Evolutionary conservation across 1,140 invertebrate species (phyloP), one percentile per base, ranked within the genome.

Genomic region (Drosophila sp.): DNA sequence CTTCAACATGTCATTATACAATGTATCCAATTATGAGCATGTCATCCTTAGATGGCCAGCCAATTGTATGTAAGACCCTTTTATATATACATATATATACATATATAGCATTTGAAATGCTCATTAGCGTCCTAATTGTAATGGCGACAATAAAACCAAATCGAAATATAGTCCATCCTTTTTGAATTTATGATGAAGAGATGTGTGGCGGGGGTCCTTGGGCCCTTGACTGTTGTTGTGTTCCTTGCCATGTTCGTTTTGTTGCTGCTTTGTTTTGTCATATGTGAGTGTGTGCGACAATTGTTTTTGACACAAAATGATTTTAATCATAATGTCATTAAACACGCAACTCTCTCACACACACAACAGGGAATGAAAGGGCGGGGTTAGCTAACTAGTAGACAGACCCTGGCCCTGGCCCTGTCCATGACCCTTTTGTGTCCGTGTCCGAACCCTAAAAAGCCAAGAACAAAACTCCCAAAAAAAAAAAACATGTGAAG

Each of bases 291-390:
- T 70, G 77, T 72, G 74, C 61, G 76, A 83, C 83, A 86, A 86
- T 86, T 86, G 83, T 79, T 82, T 86, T 86, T 86, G 82, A 86
- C 83, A 86, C 83, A 87, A 89, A 87, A 83, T 83, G 83, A 86
- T 86, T 86, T 86, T 86, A 86, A 86, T 86, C 82, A 86, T 86
- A 86, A 87, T 86, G 83, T 87, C 84, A 89, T 87, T 83, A 87
- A 83, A 87, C 83, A 86, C 83, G 83, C 79, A 83, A 64, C 35
- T 38, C 29, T 17, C 17, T 17, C 17, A 17, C 17, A 17, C 17
- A 17, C 17, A 17, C 17, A 17, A 40, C 38, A 30, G 57, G 40
- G 11, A 30, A 11, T 41, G 27, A 44, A 32, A 27, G 35, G 30
- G 23, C 35, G 63, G 54, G 55, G 60, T 63, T 55, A 70, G 63